Percentiles rank a stretch among this genome's conserved stretches.
Conservation (phyloP, 2,113 vertebrate species). For the Burhinus bistriatus region DNA sequence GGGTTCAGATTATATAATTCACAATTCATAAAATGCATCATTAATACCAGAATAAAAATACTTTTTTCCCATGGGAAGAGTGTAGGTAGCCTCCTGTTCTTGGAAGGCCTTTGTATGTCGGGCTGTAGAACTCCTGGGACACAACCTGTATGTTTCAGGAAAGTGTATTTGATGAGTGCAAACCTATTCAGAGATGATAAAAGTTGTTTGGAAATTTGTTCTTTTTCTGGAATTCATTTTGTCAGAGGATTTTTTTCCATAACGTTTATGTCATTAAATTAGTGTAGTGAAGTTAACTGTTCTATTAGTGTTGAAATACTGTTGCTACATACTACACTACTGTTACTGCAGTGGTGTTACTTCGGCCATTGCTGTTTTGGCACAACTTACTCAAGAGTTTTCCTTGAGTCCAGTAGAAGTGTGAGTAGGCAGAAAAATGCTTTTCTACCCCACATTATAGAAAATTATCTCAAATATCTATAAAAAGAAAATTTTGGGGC, state of each 20-base stretch:
- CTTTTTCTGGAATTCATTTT: background rate
- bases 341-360: background rate
- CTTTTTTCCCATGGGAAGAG: background rate
- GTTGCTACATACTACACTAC: background rate
- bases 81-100: background rate
- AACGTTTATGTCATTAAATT: background rate
- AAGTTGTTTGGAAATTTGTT: background rate
- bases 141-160: background rate
- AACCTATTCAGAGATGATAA: background rate
- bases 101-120: background rate
- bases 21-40: background rate
- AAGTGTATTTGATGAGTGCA: background rate
- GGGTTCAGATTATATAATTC: background rate
- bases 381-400: background rate
- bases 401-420: background rate
- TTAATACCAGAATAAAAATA: background rate
- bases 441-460: background rate
- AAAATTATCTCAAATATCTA: background rate
- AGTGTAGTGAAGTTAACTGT: background rate
- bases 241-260: background rate
- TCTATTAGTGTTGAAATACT: background rate
- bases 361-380: background rate
- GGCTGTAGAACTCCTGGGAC: background rate
- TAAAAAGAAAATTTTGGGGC: background rate
- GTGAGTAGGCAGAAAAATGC: background rate